Conservation (phyloP, 2,113 vertebrate genomes). For the Brachyhypopomus gauderio region DNA sequence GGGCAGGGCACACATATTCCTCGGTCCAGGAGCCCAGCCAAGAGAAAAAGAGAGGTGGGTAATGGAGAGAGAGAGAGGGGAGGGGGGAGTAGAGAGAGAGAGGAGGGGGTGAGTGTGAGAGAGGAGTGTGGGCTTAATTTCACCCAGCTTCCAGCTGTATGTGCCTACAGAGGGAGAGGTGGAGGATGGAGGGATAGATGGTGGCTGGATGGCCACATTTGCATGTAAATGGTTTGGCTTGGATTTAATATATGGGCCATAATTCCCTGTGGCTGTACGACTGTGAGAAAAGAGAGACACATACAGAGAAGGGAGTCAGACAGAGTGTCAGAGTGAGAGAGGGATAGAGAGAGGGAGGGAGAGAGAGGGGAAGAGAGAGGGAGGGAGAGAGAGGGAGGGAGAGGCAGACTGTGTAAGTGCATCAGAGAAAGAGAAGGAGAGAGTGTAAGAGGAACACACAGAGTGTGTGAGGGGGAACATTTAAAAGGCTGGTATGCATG, state of each 20-base stretch:
- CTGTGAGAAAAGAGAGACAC: too few relatives aligned
- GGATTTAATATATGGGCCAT: background rate
- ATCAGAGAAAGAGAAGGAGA: background rate
- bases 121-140: too few relatives aligned
- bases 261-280: background rate
- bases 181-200: background rate
- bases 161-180: background rate
- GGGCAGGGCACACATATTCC: background rate
- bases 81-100: too few relatives aligned
- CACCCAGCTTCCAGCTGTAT: background rate
- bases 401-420: background rate
- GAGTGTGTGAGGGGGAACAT: background rate
- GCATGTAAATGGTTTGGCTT: constrained; percentile 15
- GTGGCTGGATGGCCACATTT: constrained; percentile 1
- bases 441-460: background rate
- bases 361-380: too few relatives aligned
- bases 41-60: background rate
- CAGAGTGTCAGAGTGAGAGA: too few relatives aligned
- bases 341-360: too few relatives aligned
- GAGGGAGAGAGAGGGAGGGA: too few relatives aligned
- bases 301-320: too few relatives aligned
- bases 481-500: background rate
- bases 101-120: too few relatives aligned
- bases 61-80: too few relatives aligned
- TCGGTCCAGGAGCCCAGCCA: background rate